Evolutionary conservation across 2,888 invertebrate species (phyloP), one percentile per base, ranked within the genome.

Genomic region (Trachelus iudaicus): DNA sequence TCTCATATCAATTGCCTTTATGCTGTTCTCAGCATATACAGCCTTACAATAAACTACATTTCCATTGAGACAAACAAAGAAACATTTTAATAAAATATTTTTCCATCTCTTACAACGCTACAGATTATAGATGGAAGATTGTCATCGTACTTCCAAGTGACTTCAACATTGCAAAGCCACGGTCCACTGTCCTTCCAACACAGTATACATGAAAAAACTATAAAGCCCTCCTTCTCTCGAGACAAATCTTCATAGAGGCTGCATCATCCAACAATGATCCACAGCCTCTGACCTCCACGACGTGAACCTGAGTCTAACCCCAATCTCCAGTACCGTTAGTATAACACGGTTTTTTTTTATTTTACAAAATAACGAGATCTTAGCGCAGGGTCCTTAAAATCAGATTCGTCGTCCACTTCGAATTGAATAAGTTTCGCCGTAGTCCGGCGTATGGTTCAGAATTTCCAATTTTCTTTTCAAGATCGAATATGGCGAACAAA

Each of bases 401-500:
- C 56, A 56, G 56, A 56, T 23, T 56, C 56, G 56, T 56, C 9
- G 56, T 56, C 56, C 56, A 56, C 23, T 23, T 56, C 56, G 56
- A 56, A 56, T 56, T 56, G 23, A 56, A 56, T 56, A 40, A 23
- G 23, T 23, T 56, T 15, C 56, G 56, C 23, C 56, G 6, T 23
- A 11, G n/a, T n/a, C 69, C 79, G 76, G 69, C 30, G 79, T 79
- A 73, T 74, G 79, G 76, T 77, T 30, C 12, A 31, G 34, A 37
- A 75, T 34, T 79, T 82, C 80, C 77, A 75, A 81, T 80, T 76
- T 71, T 78, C 80, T 76, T 75, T 82, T 76, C 79, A 80, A 79
- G 79, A 78, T 77, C 78, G 34, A 69, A 68, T 31, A 76, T 40
- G 56, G 56, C n/a, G 11, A 68, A 23, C 15, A 31, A 78, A 71